Conservation (phyloP, 2,797 vertebrate genomes). For the Aselliscus stoliczkanus region DNA sequence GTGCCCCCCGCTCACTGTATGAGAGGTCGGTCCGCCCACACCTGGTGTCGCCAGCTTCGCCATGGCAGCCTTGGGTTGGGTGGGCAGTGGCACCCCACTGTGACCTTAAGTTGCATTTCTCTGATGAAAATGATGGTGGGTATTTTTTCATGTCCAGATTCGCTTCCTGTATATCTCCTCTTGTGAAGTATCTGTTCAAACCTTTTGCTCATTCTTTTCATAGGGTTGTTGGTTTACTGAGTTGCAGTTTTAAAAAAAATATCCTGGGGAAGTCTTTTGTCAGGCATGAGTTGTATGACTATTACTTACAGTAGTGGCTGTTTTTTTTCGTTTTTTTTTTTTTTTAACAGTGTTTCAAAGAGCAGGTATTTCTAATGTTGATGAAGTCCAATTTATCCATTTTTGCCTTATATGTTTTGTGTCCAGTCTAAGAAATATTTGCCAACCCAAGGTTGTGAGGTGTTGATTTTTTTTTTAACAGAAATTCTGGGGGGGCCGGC, state of each 20-base stretch:
- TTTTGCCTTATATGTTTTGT: background rate
- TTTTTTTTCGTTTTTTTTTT: background rate
- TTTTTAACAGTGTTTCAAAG: background rate
- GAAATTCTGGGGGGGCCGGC: no score
- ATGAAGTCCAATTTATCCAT: background rate
- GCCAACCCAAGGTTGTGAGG: no score
- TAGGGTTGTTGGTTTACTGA: background rate
- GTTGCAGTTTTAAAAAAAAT: no score
- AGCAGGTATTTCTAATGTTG: background rate
- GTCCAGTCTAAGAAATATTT: background rate
- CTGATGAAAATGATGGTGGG: background rate
- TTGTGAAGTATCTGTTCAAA: background rate
- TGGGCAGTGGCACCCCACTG: background rate
- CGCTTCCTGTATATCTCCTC: background rate
- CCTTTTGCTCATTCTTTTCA: background rate
- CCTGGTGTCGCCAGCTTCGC: no score
- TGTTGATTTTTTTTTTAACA: background rate
- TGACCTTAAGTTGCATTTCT: background rate
- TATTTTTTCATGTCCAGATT: background rate
- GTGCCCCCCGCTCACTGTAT: no score
- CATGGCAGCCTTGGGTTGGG: fast-evolving
- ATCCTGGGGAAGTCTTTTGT: background rate
- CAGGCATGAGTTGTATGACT: background rate
- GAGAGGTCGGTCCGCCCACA: fast-evolving
- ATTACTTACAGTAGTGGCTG: background rate